phyloP scores from a whole-genome alignment of 2,113 vertebrate species.

The Pteropus alecto region DNA sequence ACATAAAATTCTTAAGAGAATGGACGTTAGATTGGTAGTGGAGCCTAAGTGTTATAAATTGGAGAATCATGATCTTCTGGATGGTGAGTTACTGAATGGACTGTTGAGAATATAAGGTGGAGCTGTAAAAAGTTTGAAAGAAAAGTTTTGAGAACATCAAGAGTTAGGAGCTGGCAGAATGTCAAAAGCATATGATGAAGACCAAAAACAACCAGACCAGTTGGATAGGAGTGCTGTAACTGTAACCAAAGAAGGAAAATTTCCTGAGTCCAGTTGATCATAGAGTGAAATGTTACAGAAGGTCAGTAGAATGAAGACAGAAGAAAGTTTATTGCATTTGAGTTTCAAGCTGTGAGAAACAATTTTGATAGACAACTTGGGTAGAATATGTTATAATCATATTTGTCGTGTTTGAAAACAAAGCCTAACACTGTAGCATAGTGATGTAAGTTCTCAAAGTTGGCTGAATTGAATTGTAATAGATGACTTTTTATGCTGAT shows the following conservation, averaged over 20 bases:
- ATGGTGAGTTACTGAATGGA: not conserved
- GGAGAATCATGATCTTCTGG: not conserved
- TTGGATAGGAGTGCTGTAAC: not conserved
- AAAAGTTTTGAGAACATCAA: not conserved
- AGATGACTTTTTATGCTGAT: conserved; percentile 66
- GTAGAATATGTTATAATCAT: conserved; percentile 36
- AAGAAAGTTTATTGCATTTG: conserved; percentile 10
- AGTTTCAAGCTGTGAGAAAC: conserved; percentile 8
- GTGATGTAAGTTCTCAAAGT: not conserved
- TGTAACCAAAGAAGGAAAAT: not conserved
- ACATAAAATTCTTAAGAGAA: not conserved
- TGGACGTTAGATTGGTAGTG: not conserved
- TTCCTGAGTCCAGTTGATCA: not conserved
- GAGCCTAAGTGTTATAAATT: not conserved
- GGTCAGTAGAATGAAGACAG: not conserved
- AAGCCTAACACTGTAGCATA: not conserved
- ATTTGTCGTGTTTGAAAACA: conserved; percentile 37
- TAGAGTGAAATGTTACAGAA: not conserved
- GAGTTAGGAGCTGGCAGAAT: not conserved
- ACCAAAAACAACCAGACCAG: not conserved
- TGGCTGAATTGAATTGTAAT: conserved; percentile 48
- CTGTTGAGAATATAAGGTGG: not conserved
- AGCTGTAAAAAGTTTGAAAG: not conserved
- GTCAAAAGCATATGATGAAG: not conserved
- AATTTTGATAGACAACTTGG: conserved; percentile 10